Base-by-base conservation (phyloP, 2,888 invertebrate genomes). In the Sinohyriopsis cumingii region DNA sequence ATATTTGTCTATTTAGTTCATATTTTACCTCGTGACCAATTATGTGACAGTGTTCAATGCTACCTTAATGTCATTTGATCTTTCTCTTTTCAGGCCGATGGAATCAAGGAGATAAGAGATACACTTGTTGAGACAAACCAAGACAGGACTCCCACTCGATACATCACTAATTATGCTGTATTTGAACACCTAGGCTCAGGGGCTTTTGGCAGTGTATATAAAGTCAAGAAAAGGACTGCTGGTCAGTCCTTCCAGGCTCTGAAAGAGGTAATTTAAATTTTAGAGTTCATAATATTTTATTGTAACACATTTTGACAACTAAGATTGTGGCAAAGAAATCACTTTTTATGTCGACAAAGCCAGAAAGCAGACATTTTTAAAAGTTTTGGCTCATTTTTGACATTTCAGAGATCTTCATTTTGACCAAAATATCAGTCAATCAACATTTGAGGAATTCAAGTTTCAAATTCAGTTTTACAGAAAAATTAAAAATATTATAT, bases 161-260 rank as follows among this genome's bases (percentile, higher is more conserved):
- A 82, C 72, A 89, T 91, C 24, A 87, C 88, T 4, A 90, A 91
- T 33, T 91, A 90, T 79, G 89, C 88, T 53, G 87, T 91, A 20
- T 84, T 91, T 72, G 91, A 91, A 76, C 86, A 90, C 55, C 80
- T 91, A 22, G 91, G 91, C 1, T 86, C 89, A 12, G 91, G 91
- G 19, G 91, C 90, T 1, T 91, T 91, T 75, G 91, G 91, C 20
- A 89, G 89, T 63, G 91, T 91, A n/a, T 91, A 91, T 79, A 91
- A 90, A 79, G 91, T 90, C 15, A 84, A 87, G 66, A 89, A 89
- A 72, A 83, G 84, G 55, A 77, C 78, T 33, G 82, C 86, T 15
- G 84, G 85, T 57, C 87, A 88, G 77, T 84, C 86, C 6, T 89
- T 88, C 71, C 82, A 87, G 55, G 91, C 91, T 28, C 82, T 91